Conservation (phyloP, 2,888 invertebrate genomes). For the Sminthurides aquaticus region DNA sequence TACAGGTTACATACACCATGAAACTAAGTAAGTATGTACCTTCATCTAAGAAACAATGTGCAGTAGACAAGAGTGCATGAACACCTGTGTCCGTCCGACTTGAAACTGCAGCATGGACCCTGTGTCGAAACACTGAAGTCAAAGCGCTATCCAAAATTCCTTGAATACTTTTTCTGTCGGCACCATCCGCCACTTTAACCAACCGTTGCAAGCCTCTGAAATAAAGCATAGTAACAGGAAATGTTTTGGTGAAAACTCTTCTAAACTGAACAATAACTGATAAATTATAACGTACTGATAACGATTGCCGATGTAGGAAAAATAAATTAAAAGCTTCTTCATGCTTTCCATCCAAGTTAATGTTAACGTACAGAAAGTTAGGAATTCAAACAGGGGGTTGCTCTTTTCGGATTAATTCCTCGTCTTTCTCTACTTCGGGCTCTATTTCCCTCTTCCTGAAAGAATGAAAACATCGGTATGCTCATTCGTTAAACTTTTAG, state of each 20-base stretch:
- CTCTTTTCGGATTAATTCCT: too few species aligned
- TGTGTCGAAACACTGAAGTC: slow-evolving; percentile 17
- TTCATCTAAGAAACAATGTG: slow-evolving; percentile 27
- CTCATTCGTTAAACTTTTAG: too few species aligned
- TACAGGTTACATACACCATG: too few species aligned
- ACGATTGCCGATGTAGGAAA: slow-evolving; percentile 37
- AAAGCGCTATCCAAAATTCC: slow-evolving; percentile 36
- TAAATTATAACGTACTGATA: slow-evolving; percentile 28
- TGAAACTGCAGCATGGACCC: slow-evolving; percentile 14
- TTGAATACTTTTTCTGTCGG: slow-evolving; percentile 32
- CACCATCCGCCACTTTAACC: neutral
- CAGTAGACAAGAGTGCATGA: slow-evolving; percentile 32
- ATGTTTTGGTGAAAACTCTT: too few species aligned
- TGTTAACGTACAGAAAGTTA: too few species aligned
- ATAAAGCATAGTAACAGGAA: too few species aligned
- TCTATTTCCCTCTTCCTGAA: too few species aligned
- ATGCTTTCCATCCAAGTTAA: too few species aligned
- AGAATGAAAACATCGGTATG: too few species aligned
- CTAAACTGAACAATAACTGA: neutral
- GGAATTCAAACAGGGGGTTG: too few species aligned
- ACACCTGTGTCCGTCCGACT: slow-evolving; percentile 39
- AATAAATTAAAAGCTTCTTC: slow-evolving; percentile 28
- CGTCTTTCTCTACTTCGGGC: too few species aligned
- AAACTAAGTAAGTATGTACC: too few species aligned
- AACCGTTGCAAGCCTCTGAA: slow-evolving; percentile 33